A percentile compares a stretch with the other conserved stretches of the same genome.
Conservation (phyloP, 2,888 invertebrate genomes). For the Melanostoma mellinum region DNA sequence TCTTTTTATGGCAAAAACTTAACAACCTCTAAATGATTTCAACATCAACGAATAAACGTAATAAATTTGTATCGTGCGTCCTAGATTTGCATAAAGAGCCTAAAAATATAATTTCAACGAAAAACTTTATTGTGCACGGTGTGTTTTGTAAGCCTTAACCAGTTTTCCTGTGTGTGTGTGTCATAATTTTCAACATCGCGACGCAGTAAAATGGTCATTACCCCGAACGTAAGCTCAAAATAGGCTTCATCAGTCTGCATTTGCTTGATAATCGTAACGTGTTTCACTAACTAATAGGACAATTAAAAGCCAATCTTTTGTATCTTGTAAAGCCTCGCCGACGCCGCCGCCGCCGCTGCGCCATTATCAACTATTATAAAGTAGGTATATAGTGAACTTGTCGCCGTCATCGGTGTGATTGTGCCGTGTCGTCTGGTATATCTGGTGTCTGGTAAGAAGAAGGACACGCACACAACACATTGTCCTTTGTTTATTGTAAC, state of each 20-base stretch:
- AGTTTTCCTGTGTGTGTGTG: conserved; percentile 12
- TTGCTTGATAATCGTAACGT: conserved; percentile 33
- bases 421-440: too few species aligned
- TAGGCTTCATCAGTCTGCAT: conserved; percentile 12
- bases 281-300: conserved; percentile 68
- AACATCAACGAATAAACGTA: neutral
- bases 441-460: conserved; percentile 32
- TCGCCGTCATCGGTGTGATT: conserved; percentile 15
- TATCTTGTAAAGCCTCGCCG: conserved; percentile 24
- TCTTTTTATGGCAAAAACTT: too few species aligned
- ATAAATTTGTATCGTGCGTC: conserved; percentile 21
- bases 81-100: conserved; percentile 19
- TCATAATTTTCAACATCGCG: neutral
- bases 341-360: conserved; percentile 12
- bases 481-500: conserved; percentile 56
- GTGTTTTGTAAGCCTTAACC: conserved; percentile 34
- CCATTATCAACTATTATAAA: neutral
- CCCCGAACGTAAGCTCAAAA: conserved; percentile 7
- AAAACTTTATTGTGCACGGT: conserved; percentile 7
- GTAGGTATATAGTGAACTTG: conserved; percentile 37
- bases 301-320: conserved; percentile 69
- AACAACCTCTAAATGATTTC: too few species aligned
- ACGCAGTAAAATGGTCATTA: conserved; percentile 41
- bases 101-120: conserved; percentile 11
- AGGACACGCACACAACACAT: conserved; percentile 24